These are phyloP conservation scores for Omphaloscelis lunosa DNA, from an alignment of 2,888 invertebrate species.

Conservation along the genomic window DNA sequence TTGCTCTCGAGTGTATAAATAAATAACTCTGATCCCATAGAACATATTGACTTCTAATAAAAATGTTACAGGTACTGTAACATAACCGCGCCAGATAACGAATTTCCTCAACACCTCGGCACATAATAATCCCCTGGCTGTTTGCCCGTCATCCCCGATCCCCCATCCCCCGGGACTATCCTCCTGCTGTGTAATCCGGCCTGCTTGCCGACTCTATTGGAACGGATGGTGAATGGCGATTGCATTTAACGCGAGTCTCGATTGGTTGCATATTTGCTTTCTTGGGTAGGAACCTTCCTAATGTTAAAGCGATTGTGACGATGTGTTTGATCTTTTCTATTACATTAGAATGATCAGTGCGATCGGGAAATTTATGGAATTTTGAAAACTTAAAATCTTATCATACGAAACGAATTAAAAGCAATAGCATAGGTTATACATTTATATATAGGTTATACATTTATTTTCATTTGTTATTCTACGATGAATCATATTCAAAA, in stretches of 20 bases:
- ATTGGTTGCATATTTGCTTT: constrained; percentile 46
- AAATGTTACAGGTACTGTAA: constrained; percentile 20
- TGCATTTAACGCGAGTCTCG: constrained; percentile 48
- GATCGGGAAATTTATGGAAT: neutral
- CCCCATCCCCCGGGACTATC: constrained; percentile 36
- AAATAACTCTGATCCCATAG: neutral
- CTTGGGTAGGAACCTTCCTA: neutral
- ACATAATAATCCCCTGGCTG: constrained; percentile 32
- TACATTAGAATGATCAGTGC: neutral
- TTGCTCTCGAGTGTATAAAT: too few species aligned
- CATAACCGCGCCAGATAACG: constrained; percentile 34
- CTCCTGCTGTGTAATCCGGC: constrained; percentile 52
- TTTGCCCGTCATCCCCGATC: constrained; percentile 35
- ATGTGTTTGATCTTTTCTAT: constrained; percentile 3
- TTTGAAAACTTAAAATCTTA: neutral
- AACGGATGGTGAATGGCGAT: constrained; percentile 48
- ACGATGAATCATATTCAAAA: neutral
- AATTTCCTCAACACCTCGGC: constrained; percentile 54
- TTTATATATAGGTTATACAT: too few species aligned
- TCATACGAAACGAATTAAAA: neutral
- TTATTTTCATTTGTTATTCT: too few species aligned
- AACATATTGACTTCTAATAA: neutral
- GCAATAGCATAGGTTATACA: too few species aligned
- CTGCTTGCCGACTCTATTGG: constrained; percentile 56
- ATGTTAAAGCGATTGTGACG: constrained; percentile 5